Evolutionary conservation across 1,140 invertebrate species (phyloP).

Genomic region (Pogonus chalceus): DNA sequence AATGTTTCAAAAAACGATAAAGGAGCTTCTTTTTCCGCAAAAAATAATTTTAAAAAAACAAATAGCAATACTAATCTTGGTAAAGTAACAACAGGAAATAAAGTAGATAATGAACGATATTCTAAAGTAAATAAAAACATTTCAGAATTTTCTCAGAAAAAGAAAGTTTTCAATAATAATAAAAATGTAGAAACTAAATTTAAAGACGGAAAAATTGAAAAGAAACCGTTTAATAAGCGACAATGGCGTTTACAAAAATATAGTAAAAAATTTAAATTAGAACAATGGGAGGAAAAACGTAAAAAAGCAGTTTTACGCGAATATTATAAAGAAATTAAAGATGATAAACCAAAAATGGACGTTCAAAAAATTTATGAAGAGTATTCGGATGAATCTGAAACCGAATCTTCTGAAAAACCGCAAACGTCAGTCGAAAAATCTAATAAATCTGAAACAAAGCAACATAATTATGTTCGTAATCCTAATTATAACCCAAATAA

Average conservation of each 20-base stretch:
- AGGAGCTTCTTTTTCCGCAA: no score
- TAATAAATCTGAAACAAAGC: slow-evolving; percentile 13
- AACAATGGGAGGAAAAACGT: slow-evolving; percentile 51
- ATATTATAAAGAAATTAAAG: slow-evolving; percentile 46
- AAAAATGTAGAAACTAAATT: not conserved
- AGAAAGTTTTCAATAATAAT: no score
- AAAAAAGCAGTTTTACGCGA: slow-evolving; percentile 42
- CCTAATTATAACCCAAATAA: slow-evolving; percentile 18
- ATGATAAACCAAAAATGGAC: slow-evolving; percentile 26
- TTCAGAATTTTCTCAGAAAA: no score
- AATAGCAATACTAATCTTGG: no score
- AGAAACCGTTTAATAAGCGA: slow-evolving; percentile 52
- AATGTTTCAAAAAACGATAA: no score
- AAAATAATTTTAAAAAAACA: no score
- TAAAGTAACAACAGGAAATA: no score
- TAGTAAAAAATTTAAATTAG: slow-evolving; percentile 54
- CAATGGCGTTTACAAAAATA: slow-evolving; percentile 52
- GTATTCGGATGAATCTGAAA: slow-evolving; percentile 16
- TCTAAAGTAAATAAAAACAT: no score
- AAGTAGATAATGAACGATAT: no score
- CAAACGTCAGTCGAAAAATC: not conserved
- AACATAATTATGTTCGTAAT: slow-evolving; percentile 36
- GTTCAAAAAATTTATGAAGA: slow-evolving; percentile 22
- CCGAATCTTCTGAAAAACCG: slow-evolving; percentile 17
- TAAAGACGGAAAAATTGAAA: slow-evolving; percentile 13